Evolutionary conservation across 2,113 vertebrate species (phyloP).

Genomic region (Panthera leo): DNA sequence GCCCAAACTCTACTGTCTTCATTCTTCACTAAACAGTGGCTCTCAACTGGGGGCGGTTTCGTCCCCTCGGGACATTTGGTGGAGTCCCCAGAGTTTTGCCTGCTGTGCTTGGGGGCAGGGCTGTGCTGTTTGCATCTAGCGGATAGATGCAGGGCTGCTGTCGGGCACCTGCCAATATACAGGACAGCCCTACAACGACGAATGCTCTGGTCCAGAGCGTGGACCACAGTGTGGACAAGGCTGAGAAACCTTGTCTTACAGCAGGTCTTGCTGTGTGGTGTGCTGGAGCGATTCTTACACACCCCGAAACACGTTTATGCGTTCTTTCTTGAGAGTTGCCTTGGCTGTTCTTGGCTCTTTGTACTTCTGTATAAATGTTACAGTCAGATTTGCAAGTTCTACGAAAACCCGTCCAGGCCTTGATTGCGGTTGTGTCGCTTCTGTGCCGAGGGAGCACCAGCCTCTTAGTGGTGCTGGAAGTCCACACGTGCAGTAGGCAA

Average conservation of each 20-base stretch:
- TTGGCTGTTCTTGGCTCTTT: neutral
- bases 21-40: too few relatives aligned
- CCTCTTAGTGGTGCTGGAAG: accelerated
- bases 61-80: neutral
- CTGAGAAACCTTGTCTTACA: accelerated
- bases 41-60: neutral
- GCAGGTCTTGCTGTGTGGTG: neutral
- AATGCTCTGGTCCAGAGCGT: too few relatives aligned
- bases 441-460: neutral
- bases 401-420: neutral
- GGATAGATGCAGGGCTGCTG: neutral
- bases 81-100: neutral
- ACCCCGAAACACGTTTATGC: too few relatives aligned
- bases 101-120: too few relatives aligned
- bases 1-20: neutral
- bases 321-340: neutral
- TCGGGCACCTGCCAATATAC: accelerated
- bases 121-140: neutral
- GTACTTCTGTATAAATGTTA: neutral
- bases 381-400: neutral
- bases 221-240: too few relatives aligned
- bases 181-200: neutral
- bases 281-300: accelerated
- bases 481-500: too few relatives aligned
- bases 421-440: neutral